Conservation (phyloP, 2,888 invertebrate genomes). For the Drosophila antonietae region DNA sequence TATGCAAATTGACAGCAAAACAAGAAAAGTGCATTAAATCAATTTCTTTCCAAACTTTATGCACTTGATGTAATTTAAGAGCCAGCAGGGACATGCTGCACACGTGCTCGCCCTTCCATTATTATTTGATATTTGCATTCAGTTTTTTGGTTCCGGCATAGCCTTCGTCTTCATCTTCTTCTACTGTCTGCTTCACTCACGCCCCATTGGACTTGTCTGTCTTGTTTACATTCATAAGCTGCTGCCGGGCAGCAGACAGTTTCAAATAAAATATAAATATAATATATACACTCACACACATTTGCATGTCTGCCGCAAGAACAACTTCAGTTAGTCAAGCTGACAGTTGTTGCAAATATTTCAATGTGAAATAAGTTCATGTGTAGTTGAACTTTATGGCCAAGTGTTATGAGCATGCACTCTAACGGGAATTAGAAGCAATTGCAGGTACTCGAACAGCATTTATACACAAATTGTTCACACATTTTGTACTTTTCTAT, state of each 20-base stretch:
- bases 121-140: conserved; percentile 51
- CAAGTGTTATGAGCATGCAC: neutral
- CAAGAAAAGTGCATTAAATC: conserved; percentile 18
- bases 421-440: neutral
- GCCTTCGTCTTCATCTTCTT: neutral
- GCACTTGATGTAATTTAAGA: conserved; percentile 16
- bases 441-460: neutral
- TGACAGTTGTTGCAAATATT: conserved; percentile 20
- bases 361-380: conserved; percentile 7
- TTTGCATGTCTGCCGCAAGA: neutral
- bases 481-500: neutral
- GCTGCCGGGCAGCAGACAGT: conserved; percentile 33
- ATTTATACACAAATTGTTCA: neutral
- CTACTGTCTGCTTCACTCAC: neutral
- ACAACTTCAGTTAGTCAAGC: neutral
- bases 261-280: conserved; percentile 28
- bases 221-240: conserved; percentile 57
- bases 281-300: neutral
- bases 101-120: conserved; percentile 23
- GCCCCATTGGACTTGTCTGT: conserved; percentile 19
- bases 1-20: conserved; percentile 41
- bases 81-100: neutral
- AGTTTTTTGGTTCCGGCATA: conserved; percentile 12
- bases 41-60: conserved; percentile 24
- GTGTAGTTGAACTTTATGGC: conserved; percentile 2